phyloP scores from a whole-genome alignment of 2,113 vertebrate genomes.

The Tonatia bakeri region DNA sequence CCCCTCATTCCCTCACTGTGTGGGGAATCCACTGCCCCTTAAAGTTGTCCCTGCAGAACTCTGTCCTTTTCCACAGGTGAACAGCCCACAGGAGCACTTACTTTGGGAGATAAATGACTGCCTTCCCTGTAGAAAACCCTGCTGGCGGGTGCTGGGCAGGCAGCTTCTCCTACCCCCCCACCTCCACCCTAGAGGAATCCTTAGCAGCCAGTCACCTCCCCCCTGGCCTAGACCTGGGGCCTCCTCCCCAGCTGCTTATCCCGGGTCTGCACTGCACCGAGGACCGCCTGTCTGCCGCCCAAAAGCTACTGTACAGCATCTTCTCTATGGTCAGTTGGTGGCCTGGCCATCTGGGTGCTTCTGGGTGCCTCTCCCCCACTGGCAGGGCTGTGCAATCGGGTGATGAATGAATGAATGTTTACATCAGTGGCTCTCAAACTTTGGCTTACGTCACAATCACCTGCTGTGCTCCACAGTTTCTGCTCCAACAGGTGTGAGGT shows the following conservation, averaged over 20 bases:
- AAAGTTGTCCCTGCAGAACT: neutral
- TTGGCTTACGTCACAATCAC: neutral
- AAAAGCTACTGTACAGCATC: neutral
- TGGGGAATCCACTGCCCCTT: neutral
- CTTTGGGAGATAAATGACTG: neutral
- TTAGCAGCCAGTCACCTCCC: neutral
- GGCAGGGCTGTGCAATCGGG: accelerated
- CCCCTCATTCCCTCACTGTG: neutral
- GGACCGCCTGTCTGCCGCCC: neutral
- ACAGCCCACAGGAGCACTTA: neutral
- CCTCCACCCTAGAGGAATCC: neutral
- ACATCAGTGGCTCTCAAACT: neutral
- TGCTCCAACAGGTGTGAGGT: neutral
- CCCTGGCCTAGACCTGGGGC: neutral
- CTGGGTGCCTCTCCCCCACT: neutral
- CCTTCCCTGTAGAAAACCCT: neutral
- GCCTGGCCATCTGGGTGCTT: too few species aligned
- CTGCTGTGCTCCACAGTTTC: neutral
- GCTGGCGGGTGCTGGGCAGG: neutral
- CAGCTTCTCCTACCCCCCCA: too few species aligned
- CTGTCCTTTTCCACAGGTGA: neutral
- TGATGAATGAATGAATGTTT: neutral
- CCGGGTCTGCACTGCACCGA: neutral
- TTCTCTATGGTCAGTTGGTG: accelerated
- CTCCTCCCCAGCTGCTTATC: neutral